These are phyloP conservation scores for Cacoxenus indagator DNA, from an alignment of 2,888 invertebrate species.

Conservation along the genomic window DNA sequence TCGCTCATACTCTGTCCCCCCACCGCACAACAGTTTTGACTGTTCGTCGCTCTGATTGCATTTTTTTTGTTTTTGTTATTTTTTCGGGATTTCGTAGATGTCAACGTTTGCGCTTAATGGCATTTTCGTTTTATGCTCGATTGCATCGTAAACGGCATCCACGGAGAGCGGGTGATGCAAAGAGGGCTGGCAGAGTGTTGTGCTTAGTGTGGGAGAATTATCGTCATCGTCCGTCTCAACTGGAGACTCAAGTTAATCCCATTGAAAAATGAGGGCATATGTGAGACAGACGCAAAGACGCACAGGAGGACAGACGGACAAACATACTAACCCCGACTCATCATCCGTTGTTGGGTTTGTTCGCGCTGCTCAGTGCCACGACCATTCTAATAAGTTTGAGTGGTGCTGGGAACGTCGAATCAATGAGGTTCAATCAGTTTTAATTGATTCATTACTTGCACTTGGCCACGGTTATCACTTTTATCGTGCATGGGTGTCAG, in stretches of 20 bases:
- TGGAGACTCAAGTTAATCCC: neutral
- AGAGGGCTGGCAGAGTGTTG: neutral
- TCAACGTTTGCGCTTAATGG: constrained; percentile 21
- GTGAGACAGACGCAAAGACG: neutral
- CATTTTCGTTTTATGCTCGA: constrained; percentile 20
- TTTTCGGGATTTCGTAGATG: constrained; percentile 16
- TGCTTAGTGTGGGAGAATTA: neutral
- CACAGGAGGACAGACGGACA: too few species aligned
- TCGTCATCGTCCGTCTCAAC: neutral
- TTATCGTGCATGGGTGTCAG: neutral
- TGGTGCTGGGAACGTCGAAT: constrained; percentile 31
- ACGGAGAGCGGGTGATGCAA: neutral
- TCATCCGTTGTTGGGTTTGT: neutral
- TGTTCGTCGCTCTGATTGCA: too few species aligned
- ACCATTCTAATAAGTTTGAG: constrained; percentile 40
- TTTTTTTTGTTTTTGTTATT: neutral
- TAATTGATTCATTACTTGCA: constrained; percentile 65
- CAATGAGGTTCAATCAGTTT: constrained; percentile 65
- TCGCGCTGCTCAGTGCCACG: neutral
- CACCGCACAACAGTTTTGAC: too few species aligned
- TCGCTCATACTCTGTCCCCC: neutral
- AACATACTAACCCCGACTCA: constrained; percentile 22
- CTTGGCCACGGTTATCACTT: constrained; percentile 15
- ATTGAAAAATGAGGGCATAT: neutral
- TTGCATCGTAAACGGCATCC: constrained; percentile 4